These are phyloP conservation scores for Ancistrus triradiatus DNA, from an alignment of 2,113 vertebrate species.

Conservation along the genomic window DNA sequence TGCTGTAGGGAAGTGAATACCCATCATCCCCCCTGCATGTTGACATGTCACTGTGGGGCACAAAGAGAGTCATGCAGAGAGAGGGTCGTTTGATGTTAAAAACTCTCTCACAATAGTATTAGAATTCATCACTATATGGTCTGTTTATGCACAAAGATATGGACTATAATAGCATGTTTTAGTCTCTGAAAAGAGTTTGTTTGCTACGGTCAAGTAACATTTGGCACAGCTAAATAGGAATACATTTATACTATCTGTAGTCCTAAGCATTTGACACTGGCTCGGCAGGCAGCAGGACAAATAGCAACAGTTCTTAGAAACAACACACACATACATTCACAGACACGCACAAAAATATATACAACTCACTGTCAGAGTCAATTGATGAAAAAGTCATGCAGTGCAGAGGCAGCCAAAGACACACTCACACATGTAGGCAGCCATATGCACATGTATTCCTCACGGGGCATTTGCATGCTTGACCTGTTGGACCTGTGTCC, in stretches of 20 bases:
- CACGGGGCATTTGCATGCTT: constrained; percentile 11
- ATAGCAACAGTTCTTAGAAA: constrained; percentile 34
- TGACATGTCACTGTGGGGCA: constrained; percentile 48
- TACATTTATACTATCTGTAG: constrained; percentile 24
- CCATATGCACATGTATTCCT: no score
- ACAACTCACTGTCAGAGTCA: no score
- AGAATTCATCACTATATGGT: constrained; percentile 20
- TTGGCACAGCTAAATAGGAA: constrained; percentile 12
- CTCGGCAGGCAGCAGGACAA: constrained; percentile 19
- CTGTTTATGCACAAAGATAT: constrained; percentile 22
- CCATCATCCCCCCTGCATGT: constrained; percentile 46
- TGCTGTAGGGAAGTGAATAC: constrained; percentile 48
- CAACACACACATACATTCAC: constrained; percentile 11
- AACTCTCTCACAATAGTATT: constrained; percentile 43
- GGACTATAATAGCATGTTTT: constrained; percentile 12
- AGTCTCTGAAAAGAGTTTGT: constrained; percentile 22
- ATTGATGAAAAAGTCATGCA: no score
- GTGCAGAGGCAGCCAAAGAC: no score
- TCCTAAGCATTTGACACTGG: constrained; percentile 12
- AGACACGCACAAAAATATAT: background rate
- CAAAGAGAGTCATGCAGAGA: constrained; percentile 47
- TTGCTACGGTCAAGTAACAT: constrained; percentile 23
- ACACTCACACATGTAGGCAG: no score
- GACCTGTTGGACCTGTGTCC: constrained; percentile 32
- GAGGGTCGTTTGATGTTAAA: constrained; percentile 45